These are phyloP conservation scores for Idaea straminata DNA, from an alignment of 2,888 invertebrate genomes.

Conservation along the genomic window DNA sequence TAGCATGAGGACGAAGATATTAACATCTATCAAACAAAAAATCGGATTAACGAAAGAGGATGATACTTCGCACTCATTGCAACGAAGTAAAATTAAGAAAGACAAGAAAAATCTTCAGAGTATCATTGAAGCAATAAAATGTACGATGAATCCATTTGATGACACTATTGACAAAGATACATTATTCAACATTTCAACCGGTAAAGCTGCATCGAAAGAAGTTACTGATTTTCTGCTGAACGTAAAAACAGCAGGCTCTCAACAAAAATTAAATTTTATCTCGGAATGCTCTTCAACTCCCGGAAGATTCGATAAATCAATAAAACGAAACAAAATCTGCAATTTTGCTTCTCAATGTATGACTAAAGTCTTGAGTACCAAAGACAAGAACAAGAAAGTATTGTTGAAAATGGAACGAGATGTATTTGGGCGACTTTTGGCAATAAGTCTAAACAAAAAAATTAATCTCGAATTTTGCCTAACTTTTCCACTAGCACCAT, in stretches of 20 bases:
- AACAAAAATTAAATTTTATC: constrained; percentile 34
- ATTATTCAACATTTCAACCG: constrained; percentile 41
- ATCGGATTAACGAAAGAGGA: constrained; percentile 15
- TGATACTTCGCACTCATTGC: constrained; percentile 11
- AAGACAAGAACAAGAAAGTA: constrained; percentile 29
- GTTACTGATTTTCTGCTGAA: constrained; percentile 39
- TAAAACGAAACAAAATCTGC: constrained; percentile 31
- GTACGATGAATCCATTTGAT: constrained; percentile 27
- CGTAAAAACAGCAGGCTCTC: constrained; percentile 24
- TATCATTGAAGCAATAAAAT: constrained; percentile 22
- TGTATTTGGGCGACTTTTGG: constrained; percentile 29
- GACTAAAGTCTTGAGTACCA: constrained; percentile 25
- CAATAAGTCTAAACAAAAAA: constrained; percentile 37
- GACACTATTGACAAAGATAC: constrained; percentile 23
- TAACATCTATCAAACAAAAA: constrained; percentile 16
- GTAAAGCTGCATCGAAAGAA: constrained; percentile 30
- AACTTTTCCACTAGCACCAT: constrained; percentile 32
- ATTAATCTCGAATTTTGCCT: constrained; percentile 37
- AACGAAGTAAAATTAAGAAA: constrained; percentile 4
- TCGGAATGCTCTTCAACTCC: constrained; percentile 27
- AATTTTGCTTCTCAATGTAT: constrained; percentile 36
- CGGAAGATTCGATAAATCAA: constrained; percentile 33
- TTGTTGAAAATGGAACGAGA: constrained; percentile 40
- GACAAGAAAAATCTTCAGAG: constrained; percentile 8
- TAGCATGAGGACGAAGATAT: constrained; percentile 37